Evolutionary conservation across 1,140 invertebrate species (phyloP), one percentile per base, ranked within the genome.

Genomic region (Venturia canescens): DNA sequence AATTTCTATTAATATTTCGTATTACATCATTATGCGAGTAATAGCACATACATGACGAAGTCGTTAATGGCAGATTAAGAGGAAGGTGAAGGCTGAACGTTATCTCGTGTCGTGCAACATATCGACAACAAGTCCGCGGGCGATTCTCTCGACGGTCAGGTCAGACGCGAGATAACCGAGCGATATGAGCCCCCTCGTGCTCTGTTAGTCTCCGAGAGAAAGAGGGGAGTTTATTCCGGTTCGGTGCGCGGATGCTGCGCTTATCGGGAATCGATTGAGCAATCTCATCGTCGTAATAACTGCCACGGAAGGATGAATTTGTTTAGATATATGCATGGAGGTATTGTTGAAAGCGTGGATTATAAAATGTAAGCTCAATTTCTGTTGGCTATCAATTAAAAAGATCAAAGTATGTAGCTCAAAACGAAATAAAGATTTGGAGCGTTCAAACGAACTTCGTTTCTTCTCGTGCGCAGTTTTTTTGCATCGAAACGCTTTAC

Each of bases 151-250:
- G 60, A 3, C 23, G 66, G 66, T 69, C 11, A 69, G 66, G 66
- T 69, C 66, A 69, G 66, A 69, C 66, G 66, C 29, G 66, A 69
- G 66, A 69, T 69, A 69, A 69, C 66, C 66, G 29, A 69, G 31
- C 66, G 66, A 31, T 69, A 69, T 31, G 13, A 69, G 29, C 11
- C 29, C 66, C 16, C 66, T 29, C 31, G 66, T 31, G 29, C 31
- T 69, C 29, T 9, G 31, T 69, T 15, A 69, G 27, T n/a, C 23
- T 15, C n/a, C 2, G 23, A 63, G 29, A 18, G 66, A 69, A 3
- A 69, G 66, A 31, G 66, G 31, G 26, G 63, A 69, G 29, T 69
- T 69, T 69, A 69, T 69, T 29, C 26, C 27, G 66, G 66, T 69
- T 69, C 9, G 29, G 29, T 69, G 66, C 29, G 66, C 66, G 66